Conservation (phyloP, 2,888 invertebrate species). For the Brachylomia viminalis region DNA sequence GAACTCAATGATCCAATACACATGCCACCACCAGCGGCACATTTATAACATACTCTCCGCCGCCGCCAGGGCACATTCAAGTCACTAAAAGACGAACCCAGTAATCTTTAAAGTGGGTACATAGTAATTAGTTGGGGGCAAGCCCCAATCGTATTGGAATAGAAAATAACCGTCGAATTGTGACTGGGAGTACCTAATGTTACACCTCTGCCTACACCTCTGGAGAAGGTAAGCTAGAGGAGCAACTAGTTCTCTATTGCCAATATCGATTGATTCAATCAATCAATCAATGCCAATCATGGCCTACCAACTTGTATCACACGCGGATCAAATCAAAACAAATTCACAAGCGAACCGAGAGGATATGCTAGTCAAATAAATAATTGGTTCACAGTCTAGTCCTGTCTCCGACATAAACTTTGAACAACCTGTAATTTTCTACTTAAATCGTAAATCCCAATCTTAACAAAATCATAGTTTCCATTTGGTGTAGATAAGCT, state of each 20-base stretch:
- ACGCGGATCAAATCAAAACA: background rate
- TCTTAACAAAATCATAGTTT: conserved; percentile 1
- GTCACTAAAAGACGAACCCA: too few species aligned
- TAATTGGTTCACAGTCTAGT: conserved; percentile 21
- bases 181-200: background rate
- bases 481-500: too few species aligned
- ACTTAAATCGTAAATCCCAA: background rate
- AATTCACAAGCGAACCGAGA: background rate
- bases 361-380: conserved; percentile 1
- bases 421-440: conserved; percentile 3
- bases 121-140: too few species aligned
- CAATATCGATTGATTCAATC: background rate
- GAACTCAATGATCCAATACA: too few species aligned
- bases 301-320: background rate
- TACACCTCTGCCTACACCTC: background rate
- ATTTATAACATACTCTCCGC: too few species aligned
- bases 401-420: background rate
- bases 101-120: too few species aligned
- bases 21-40: too few species aligned
- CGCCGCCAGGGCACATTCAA: too few species aligned
- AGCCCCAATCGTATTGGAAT: background rate
- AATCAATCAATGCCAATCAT: background rate
- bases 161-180: too few species aligned
- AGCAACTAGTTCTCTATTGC: background rate
- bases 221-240: background rate